Base-by-base conservation (phyloP, 2,113 vertebrate genomes). In the Sialia sialis region DNA sequence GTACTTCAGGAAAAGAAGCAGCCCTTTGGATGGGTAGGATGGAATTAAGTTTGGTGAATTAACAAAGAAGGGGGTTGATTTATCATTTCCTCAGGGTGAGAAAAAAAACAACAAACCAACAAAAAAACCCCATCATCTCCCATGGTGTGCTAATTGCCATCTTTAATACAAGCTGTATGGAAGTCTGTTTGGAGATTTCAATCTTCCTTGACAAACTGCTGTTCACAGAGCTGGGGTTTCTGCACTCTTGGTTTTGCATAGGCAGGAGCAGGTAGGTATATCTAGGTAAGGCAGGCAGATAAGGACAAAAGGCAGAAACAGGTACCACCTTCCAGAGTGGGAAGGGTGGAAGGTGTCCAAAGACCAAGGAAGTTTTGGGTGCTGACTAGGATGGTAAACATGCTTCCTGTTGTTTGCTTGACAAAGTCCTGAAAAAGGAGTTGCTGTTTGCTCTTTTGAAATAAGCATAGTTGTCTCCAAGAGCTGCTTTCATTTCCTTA, bases 211-310 rank as follows among this genome's bases (percentile, higher is more conserved):
- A 46, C 32, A 30, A 52, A 16, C 13, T 34, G 52, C n/a, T 48
- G 13, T 52, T 89, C 29, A 21, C n/a, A 54, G 60, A 49, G 10
- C 23, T 78, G 46, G 3, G 2, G 9, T 55, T 84, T 48, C n/a
- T 70, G n/a, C 6, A 2, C 22, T 54, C 0, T 0, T 56, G 39
- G 12, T 51, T 51, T 66, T 92, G 49, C 25, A 7, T 6, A 36
- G 54, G n/a, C 15, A 43, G 59, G 56, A 76, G 43, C 58, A 34
- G 29, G 43, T 29, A 25, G 49, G 26, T 51, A 10, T 51, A 51
- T 27, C 26, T 51, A 51, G 49, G 29, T 46, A 41, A 34, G 56
- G 34, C 54, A 75, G 55, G 29, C 21, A 48, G 39, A 6, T 36
- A 52, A 64, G 29, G 39, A 23, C 38, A 30, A 18, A 67, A 91